phyloP scores from a whole-genome alignment of 2,113 vertebrate genomes.

The Pollimyrus isidori region DNA sequence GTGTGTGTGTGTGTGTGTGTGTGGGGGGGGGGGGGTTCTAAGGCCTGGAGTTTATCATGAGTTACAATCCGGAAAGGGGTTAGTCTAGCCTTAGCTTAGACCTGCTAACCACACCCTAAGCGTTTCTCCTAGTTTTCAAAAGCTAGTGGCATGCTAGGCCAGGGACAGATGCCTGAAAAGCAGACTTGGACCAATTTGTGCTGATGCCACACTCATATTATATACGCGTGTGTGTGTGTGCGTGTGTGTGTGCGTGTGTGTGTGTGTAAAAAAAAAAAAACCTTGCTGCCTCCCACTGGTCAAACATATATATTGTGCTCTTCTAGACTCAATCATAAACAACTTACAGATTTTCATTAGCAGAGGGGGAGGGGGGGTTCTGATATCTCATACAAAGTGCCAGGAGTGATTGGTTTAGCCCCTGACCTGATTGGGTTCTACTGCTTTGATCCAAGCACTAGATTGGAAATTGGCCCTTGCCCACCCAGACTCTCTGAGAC shows the following conservation, averaged over 20 bases:
- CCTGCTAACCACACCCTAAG: neutral
- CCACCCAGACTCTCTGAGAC: neutral
- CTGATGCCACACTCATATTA: neutral
- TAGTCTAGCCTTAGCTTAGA: neutral
- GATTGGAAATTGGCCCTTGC: neutral
- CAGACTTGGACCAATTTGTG: neutral
- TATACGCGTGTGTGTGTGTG: too few species aligned
- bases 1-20: constrained; percentile 17
- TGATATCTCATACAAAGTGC: neutral
- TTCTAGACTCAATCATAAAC: too few species aligned
- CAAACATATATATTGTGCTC: too few species aligned
- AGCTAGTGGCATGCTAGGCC: neutral
- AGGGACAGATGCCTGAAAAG: neutral
- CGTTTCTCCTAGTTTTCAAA: neutral
- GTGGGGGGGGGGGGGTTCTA: neutral
- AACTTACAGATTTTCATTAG: neutral
- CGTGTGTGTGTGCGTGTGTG: too few species aligned
- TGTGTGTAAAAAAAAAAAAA: too few species aligned
- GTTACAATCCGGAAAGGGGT: neutral
- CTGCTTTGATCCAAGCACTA: neutral
- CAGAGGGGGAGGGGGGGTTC: neutral
- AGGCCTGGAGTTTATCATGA: neutral
- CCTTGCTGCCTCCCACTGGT: too few species aligned
- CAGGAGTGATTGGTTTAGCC: neutral
- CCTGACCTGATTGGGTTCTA: neutral